Percentiles rank a stretch among this genome's conserved stretches.
These are phyloP conservation scores for Drosophila carrolli DNA, from an alignment of 1,140 invertebrate genomes.

Conservation along the genomic window DNA sequence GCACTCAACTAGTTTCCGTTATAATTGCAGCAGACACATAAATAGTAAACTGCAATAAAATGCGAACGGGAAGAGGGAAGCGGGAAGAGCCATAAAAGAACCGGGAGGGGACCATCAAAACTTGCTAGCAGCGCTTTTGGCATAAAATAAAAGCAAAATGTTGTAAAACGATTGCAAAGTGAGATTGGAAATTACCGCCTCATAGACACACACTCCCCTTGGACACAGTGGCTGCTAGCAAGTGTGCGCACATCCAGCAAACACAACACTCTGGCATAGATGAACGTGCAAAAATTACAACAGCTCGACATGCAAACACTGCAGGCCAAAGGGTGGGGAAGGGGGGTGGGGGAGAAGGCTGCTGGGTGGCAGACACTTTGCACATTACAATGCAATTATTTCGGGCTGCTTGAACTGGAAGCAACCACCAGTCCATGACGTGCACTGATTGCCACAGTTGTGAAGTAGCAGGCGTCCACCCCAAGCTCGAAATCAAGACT, in stretches of 20 bases:
- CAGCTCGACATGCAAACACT: slow-evolving; percentile 66
- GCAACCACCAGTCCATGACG: slow-evolving; percentile 53
- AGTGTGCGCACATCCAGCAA: slow-evolving; percentile 18
- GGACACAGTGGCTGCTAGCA: slow-evolving; percentile 6
- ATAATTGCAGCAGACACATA: slow-evolving; percentile 84
- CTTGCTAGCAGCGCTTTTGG: slow-evolving; percentile 67
- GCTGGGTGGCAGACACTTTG: slow-evolving; percentile 74
- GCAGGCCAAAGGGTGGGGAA: slow-evolving; percentile 7
- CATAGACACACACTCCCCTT: slow-evolving; percentile 51
- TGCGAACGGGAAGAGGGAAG: slow-evolving; percentile 24
- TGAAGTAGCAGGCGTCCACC: slow-evolving; percentile 35
- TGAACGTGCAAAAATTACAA: slow-evolving; percentile 81
- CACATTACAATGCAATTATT: slow-evolving; percentile 84
- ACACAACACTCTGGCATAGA: slow-evolving; percentile 33
- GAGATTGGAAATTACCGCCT: slow-evolving; percentile 83
- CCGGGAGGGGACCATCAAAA: slow-evolving; percentile 59
- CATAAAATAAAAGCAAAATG: slow-evolving; percentile 83
- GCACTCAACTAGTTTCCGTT: slow-evolving; percentile 80
- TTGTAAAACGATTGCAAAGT: slow-evolving; percentile 82
- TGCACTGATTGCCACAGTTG: slow-evolving; percentile 71
- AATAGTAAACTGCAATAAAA: slow-evolving; percentile 82
- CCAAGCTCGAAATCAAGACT: slow-evolving; percentile 3
- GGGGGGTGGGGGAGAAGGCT: slow-evolving; percentile 3
- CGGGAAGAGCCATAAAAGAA: slow-evolving; percentile 14
- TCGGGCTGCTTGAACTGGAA: slow-evolving; percentile 76